Conservation (phyloP, 2,797 vertebrate genomes). For the Perodicticus potto region DNA sequence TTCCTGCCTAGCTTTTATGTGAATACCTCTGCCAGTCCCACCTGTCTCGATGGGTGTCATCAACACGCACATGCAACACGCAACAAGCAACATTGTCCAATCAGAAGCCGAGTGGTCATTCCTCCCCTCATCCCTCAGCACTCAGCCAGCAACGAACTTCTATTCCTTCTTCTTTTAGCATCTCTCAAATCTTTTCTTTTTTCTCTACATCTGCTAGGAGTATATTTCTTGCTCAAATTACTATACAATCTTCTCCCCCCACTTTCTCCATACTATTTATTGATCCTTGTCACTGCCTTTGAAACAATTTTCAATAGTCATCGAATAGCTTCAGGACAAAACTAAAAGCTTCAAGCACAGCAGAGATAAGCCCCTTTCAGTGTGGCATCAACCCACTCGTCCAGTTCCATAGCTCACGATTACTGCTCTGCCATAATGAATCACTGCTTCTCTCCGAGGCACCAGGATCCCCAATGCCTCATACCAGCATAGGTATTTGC, state of each 20-base stretch:
- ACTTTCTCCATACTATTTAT: neutral
- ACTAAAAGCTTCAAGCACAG: neutral
- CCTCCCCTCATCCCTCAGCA: rapidly evolving
- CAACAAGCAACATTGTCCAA: neutral
- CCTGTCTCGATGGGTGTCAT: neutral
- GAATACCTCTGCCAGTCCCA: neutral
- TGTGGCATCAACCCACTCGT: neutral
- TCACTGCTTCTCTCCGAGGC: neutral
- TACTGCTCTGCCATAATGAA: neutral
- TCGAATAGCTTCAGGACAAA: neutral
- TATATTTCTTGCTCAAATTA: neutral
- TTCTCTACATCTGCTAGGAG: neutral
- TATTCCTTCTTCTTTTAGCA: neutral
- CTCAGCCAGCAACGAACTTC: neutral
- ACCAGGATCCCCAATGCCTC: neutral
- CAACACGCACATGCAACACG: too few species aligned
- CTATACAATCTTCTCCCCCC: neutral
- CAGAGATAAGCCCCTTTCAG: neutral
- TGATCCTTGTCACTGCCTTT: neutral
- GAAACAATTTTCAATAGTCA: neutral
- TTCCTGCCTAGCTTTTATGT: neutral
- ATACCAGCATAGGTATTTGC: neutral
- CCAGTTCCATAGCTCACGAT: neutral
- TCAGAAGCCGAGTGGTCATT: neutral
- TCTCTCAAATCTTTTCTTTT: neutral